These are phyloP conservation scores for Drosophila kurseongensis DNA, from an alignment of 1,140 invertebrate genomes.

Conservation along the genomic window DNA sequence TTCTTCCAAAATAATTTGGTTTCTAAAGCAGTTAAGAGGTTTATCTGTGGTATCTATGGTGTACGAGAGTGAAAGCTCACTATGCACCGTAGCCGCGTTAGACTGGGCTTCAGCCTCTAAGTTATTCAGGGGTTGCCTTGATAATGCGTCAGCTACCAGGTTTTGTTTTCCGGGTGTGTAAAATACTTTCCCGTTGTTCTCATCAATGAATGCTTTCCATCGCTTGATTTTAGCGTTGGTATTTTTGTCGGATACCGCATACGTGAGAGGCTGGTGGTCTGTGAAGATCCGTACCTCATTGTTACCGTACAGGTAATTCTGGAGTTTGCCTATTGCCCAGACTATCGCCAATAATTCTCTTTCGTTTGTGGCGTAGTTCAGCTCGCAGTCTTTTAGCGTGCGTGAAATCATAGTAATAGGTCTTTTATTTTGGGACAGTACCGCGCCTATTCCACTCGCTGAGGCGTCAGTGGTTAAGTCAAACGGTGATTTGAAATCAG, in stretches of 20 bases:
- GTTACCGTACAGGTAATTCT: conserved; percentile 27
- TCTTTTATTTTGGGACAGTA: neutral
- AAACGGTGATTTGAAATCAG: conserved; percentile 13
- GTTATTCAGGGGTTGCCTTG: conserved; percentile 4
- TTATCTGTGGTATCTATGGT: conserved; percentile 30
- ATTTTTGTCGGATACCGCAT: conserved; percentile 20
- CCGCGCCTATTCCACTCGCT: neutral
- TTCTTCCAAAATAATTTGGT: too few relatives aligned
- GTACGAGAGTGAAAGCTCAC: conserved; percentile 17
- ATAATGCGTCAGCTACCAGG: conserved; percentile 4
- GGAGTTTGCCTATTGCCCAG: conserved; percentile 9
- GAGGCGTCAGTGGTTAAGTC: conserved; percentile 5
- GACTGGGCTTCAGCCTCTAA: conserved; percentile 5
- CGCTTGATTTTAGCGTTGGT: conserved; percentile 21
- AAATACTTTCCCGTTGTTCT: conserved; percentile 25
- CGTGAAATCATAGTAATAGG: conserved; percentile 6
- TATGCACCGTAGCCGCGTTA: conserved; percentile 17
- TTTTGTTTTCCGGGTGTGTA: conserved; percentile 29
- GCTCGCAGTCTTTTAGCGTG: conserved; percentile 5
- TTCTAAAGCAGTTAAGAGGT: conserved; percentile 31
- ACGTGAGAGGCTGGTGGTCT: conserved; percentile 25
- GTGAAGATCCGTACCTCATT: conserved; percentile 17
- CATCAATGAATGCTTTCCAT: conserved; percentile 37
- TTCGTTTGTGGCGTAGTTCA: conserved; percentile 13
- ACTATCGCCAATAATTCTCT: conserved; percentile 10